phyloP scores from a whole-genome alignment of 2,888 invertebrate species.

The Elgonia sp. region DNA sequence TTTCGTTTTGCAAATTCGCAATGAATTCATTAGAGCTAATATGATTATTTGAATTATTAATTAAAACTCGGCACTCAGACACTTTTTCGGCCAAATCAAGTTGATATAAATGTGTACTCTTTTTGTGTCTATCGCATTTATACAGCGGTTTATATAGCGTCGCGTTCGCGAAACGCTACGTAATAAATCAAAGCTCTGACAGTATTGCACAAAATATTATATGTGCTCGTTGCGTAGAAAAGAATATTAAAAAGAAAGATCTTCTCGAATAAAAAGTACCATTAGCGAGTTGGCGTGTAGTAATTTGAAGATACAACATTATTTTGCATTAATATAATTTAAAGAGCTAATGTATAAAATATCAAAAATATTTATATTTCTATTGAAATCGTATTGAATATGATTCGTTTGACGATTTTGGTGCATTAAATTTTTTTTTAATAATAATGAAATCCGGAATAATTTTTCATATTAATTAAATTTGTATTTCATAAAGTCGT shows the following conservation, averaged over 20 bases:
- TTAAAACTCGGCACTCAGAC: conserved; percentile 4
- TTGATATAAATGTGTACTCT: neutral
- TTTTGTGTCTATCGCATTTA: neutral
- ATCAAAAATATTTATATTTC: too few species aligned
- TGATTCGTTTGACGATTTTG: too few species aligned
- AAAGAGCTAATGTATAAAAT: too few species aligned
- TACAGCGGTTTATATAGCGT: neutral
- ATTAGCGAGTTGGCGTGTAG: neutral
- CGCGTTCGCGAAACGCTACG: neutral
- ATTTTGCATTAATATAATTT: neutral
- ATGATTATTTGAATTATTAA: neutral
- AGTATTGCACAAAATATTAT: conserved; percentile 23
- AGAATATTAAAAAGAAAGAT: conserved; percentile 7
- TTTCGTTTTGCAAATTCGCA: too few species aligned
- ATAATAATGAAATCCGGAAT: too few species aligned
- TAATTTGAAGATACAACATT: neutral
- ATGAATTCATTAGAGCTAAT: neutral
- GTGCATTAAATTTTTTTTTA: too few species aligned
- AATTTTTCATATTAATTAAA: too few species aligned
- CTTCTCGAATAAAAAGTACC: neutral
- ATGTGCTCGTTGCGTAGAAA: conserved; percentile 13
- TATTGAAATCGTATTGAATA: too few species aligned
- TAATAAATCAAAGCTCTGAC: conserved; percentile 25
- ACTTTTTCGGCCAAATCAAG: conserved; percentile 5
- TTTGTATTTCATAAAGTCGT: too few species aligned